A percentile compares a stretch with the other conserved stretches of the same genome.
Conservation (phyloP, 2,797 vertebrate species). For the Harpagifer antarcticus region DNA sequence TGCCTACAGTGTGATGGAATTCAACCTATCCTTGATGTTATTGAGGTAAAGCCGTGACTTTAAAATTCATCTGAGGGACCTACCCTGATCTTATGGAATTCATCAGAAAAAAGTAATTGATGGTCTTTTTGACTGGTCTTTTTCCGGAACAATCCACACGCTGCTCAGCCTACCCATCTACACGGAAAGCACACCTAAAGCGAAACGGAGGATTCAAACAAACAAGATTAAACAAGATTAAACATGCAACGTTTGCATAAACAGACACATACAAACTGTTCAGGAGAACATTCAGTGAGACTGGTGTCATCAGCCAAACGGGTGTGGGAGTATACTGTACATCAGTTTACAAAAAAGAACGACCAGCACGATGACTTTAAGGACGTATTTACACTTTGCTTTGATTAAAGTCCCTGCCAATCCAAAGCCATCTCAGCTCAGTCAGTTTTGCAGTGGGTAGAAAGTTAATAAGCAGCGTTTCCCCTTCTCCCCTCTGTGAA, state of each 20-base stretch:
- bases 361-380: conserved; percentile 61
- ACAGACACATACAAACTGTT: conserved; percentile 65
- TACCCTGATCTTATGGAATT: conserved; percentile 41
- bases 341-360: conserved; percentile 69
- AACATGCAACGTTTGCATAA: conserved; percentile 81
- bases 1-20: not conserved
- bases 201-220: conserved; percentile 54
- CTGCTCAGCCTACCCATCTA: conserved; percentile 66
- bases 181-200: conserved; percentile 64
- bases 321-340: conserved; percentile 66
- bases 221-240: conserved; percentile 51
- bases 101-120: conserved; percentile 26
- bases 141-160: conserved; percentile 56
- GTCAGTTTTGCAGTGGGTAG: conserved; percentile 48
- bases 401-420: conserved; percentile 52
- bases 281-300: conserved; percentile 75
- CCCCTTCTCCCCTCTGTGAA: conserved; percentile 21
- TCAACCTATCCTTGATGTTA: not conserved
- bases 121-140: conserved; percentile 27
- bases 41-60: conserved; percentile 12
- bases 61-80: conserved; percentile 4
- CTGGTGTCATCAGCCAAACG: conserved; percentile 62
- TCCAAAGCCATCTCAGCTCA: conserved; percentile 42
- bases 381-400: conserved; percentile 78
- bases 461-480: conserved; percentile 62